Percentiles rank a stretch among this genome's conserved stretches.
Conservation (phyloP, 1,140 invertebrate genomes). For the Riptortus pedestris region DNA sequence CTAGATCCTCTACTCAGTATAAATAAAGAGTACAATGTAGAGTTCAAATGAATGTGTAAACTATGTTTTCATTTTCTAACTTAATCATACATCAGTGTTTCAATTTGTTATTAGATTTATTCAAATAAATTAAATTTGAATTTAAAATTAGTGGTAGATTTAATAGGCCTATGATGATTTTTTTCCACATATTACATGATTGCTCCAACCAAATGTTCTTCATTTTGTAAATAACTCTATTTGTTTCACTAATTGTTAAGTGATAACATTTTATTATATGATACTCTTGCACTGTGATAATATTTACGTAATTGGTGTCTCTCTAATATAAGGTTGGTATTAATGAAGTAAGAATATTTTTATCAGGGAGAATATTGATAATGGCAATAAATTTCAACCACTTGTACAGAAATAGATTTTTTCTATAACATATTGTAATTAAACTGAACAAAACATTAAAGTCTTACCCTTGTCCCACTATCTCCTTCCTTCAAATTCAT, state of each 20-base stretch:
- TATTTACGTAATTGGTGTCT: constrained; percentile 5
- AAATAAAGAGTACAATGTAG: not conserved
- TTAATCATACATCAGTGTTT: not conserved
- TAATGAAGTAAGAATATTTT: not conserved
- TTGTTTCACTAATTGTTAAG: not conserved
- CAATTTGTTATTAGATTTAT: not conserved
- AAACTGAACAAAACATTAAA: not conserved
- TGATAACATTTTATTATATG: constrained; percentile 7
- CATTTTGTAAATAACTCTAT: not conserved
- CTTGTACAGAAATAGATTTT: no score
- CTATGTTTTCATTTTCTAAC: not conserved
- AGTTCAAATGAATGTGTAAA: not conserved
- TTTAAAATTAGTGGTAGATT: not conserved
- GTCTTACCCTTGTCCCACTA: not conserved
- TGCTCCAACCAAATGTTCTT: not conserved
- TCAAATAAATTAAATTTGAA: not conserved
- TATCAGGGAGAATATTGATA: not conserved
- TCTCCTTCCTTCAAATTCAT: not conserved
- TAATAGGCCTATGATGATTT: not conserved
- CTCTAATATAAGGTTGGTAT: not conserved
- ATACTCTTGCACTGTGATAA: constrained; percentile 5
- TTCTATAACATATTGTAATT: not conserved
- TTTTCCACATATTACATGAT: not conserved
- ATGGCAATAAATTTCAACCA: not conserved
- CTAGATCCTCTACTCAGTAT: not conserved